Base-by-base conservation (phyloP, 2,888 invertebrate genomes). In the Drosophila nigricruria region DNA sequence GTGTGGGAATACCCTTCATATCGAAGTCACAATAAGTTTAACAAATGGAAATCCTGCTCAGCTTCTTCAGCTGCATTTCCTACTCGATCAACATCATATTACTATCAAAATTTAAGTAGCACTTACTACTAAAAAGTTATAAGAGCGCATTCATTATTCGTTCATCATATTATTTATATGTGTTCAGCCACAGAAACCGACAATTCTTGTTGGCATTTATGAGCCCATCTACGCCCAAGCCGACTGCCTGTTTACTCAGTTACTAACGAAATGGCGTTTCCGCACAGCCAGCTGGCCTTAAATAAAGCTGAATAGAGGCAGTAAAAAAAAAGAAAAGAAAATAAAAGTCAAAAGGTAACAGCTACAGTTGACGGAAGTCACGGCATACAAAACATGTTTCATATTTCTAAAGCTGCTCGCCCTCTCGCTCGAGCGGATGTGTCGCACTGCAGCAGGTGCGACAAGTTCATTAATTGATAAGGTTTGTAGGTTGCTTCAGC, bases 381-480 rank as follows among this genome's bases (percentile, higher is more conserved):
- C 81, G 82, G 65, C 54, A 78, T 60, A 60, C 62, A 73, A 65
- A 64, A 60, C 59, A 63, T 43, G 62, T 58, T 66, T 43, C 36
- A 52, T 56, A 36, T 56, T 69, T 43, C 54, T 40, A 47, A 56
- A 45, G 43, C 16, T 42, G 25, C 38, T 27, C 1, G n/a, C 36
- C 16, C 32, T 0, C 25, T 5, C n/a, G n/a, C 18, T 20, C 25
- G 8, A 52, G 68, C 65, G 64, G 74, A 54, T 53, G 14, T 43
- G 32, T 6, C 43, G 47, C 32, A n/a, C 18, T 59, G 38, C 56
- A 42, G 42, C 53, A 65, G 60, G 66, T 73, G 68, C 69, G 64
- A 70, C 65, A 70, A 54, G 70, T 81, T 75, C 71, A 81, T 81
- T 81, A 79, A 80, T 79, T 80, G 79, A 79, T 73, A 73, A 73